Evolutionary conservation across 37 sponge, comb jelly and placozoan genomes (phyloP), one percentile per base, ranked within the genome.

Genomic region (Mnemiopsis leidyi): DNA sequence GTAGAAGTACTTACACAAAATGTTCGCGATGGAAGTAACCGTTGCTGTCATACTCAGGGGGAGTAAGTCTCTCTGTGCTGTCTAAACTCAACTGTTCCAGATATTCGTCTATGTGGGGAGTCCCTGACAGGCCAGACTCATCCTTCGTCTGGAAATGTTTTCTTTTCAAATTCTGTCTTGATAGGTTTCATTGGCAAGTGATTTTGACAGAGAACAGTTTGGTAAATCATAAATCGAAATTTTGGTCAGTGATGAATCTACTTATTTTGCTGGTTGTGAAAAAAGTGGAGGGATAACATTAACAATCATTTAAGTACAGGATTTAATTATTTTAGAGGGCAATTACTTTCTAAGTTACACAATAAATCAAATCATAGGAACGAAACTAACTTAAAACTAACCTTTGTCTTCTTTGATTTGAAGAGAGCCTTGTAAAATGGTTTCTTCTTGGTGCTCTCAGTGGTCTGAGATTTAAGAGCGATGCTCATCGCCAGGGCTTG

Each of bases 41-140:
- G 26, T 85, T 85, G 35, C 38, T 82, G 39, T 38, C 61, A 28
- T 85, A 40, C 1, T 85, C 90, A 39, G 40, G 90, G 24, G 40
- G 61, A 38, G 90, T 85, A 0, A 85, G 26, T 26, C 90, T 35
- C 3, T 85, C 90, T 5, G 36, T 29, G 90, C 90, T 85, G 28
- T 40, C 90, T 37, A 40, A 29, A 18, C 36, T 32, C 26, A 85
- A 21, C 48, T 40, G 61, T 0, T 85, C 90, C 48, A 85, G 39
- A 39, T 85, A 85, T 28, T 85, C 90, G 61, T 85, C 90, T 36
- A 85, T 85, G 48, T 85, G 39, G 90, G 90, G 90, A 1, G 90
- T 85, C 2, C 90, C 90, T 20, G 38, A 79, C 9, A 36, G 7
- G 1, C 35, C 61, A 5, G 13, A 18, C 61, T 48, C 61, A 18